These are phyloP conservation scores for Stenodera caucasica DNA, from an alignment of 2,888 invertebrate species.

Conservation along the genomic window DNA sequence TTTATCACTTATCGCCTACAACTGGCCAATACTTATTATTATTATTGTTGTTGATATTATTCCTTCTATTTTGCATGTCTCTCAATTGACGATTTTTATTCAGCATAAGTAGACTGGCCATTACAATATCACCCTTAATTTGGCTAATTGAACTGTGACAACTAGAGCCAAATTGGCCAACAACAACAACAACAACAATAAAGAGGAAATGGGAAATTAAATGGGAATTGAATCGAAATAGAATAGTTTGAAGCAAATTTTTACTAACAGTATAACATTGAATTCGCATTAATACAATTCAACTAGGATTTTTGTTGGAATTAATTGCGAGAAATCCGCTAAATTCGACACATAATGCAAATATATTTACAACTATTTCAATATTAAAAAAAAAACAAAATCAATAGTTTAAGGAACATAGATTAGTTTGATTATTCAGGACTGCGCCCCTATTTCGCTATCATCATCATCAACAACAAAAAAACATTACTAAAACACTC, in stretches of 20 bases:
- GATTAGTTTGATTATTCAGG: no score
- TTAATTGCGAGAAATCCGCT: no score
- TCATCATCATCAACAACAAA: no score
- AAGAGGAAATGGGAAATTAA: not conserved
- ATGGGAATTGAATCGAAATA: not conserved
- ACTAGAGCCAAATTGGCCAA: not conserved
- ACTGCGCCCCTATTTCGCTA: no score
- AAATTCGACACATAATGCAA: no score
- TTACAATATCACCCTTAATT: not conserved
- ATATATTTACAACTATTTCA: no score
- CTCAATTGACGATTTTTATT: not conserved
- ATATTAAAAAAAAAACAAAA: no score
- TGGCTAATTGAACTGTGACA: not conserved
- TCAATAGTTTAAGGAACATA: no score
- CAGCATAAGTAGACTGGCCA: not conserved
- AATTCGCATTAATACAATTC: constrained; percentile 7
- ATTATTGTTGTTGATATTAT: constrained; percentile 2
- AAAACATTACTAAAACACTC: not conserved
- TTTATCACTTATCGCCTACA: constrained; percentile 37
- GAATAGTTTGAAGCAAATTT: constrained; percentile 12
- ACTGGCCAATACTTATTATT: constrained; percentile 16
- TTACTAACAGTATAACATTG: constrained; percentile 21
- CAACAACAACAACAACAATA: not conserved
- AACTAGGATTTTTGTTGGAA: not conserved
- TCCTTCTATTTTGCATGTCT: not conserved